Percentiles rank a stretch among this genome's conserved stretches.
phyloP scores from a whole-genome alignment of 2,797 vertebrate species.

The Limosa lapponica region DNA sequence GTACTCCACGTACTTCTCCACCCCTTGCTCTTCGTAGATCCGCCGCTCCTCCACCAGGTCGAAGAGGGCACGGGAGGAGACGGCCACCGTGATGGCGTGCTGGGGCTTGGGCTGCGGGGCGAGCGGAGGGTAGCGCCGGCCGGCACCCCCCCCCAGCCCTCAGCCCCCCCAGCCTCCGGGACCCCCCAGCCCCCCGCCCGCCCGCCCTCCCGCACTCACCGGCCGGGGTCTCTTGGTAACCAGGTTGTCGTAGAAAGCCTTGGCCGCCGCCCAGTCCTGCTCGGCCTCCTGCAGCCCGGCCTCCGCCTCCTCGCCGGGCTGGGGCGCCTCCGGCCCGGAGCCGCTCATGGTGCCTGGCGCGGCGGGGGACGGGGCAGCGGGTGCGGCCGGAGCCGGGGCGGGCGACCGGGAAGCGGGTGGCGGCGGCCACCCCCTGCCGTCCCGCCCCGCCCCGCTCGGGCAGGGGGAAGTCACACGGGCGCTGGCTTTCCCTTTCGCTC shows the following conservation, averaged over 20 bases:
- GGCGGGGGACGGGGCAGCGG: neutral
- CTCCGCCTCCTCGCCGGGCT: neutral
- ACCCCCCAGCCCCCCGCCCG: too few relatives aligned
- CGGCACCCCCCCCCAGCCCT: neutral
- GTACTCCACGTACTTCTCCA: conserved; percentile 90
- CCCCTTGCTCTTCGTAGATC: conserved; percentile 86
- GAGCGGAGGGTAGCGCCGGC: neutral
- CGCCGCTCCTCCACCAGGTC: conserved; percentile 87
- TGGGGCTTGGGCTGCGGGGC: conserved; percentile 87
- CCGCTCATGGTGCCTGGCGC: conserved; percentile 19
- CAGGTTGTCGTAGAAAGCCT: conserved; percentile 66
- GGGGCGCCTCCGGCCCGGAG: neutral
- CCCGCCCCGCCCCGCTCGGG: neutral
- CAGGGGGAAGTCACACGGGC: neutral
- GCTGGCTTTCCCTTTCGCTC: neutral
- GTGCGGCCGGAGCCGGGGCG: neutral
- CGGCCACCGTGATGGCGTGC: conserved; percentile 89
- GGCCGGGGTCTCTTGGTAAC: conserved; percentile 57
- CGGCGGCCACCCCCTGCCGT: neutral
- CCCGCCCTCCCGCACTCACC: conserved; percentile 36
- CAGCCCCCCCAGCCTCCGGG: neutral
- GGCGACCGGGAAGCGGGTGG: neutral
- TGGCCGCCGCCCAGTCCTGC: conserved; percentile 62
- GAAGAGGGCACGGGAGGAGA: conserved; percentile 92
- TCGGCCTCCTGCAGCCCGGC: neutral